These are phyloP conservation scores for Timema cristinae DNA, from an alignment of 2,888 invertebrate species.

Conservation along the genomic window DNA sequence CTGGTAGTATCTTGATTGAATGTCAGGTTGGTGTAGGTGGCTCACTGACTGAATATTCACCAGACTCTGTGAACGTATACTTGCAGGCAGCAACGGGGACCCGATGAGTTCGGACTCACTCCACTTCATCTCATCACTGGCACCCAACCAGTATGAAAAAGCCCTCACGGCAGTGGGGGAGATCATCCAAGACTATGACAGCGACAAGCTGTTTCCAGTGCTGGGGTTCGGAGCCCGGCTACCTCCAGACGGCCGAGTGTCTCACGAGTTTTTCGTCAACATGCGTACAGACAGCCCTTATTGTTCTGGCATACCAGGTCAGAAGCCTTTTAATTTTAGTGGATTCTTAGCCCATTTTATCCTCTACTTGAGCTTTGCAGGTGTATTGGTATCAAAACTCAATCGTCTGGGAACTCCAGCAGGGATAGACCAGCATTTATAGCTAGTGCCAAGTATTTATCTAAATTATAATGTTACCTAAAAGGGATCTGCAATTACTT, in stretches of 20 bases:
- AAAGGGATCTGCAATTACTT: too few relatives aligned
- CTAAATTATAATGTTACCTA: too few relatives aligned
- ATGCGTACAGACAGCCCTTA: conserved; percentile 51
- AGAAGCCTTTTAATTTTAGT: conserved; percentile 19
- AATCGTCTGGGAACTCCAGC: too few relatives aligned
- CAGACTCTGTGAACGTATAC: too few relatives aligned
- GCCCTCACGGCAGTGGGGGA: conserved; percentile 46
- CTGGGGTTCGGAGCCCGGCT: conserved; percentile 47
- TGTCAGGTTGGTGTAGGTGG: too few relatives aligned
- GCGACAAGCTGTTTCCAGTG: conserved; percentile 49
- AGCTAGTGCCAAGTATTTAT: too few relatives aligned
- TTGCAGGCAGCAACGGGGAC: conserved; percentile 45
- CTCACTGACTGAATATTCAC: too few relatives aligned
- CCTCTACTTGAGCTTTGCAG: too few relatives aligned
- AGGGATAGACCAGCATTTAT: too few relatives aligned
- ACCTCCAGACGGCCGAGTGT: conserved; percentile 45
- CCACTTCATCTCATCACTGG: conserved; percentile 43
- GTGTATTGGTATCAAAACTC: too few relatives aligned
- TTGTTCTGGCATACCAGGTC: conserved; percentile 46
- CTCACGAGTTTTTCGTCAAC: conserved; percentile 50
- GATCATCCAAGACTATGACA: conserved; percentile 48
- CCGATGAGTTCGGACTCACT: conserved; percentile 44
- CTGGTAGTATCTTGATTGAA: too few relatives aligned
- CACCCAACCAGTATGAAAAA: conserved; percentile 45
- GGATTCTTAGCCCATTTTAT: too few relatives aligned